phyloP scores from a whole-genome alignment of 2,113 vertebrate species.

The Mohoua ochrocephala region DNA sequence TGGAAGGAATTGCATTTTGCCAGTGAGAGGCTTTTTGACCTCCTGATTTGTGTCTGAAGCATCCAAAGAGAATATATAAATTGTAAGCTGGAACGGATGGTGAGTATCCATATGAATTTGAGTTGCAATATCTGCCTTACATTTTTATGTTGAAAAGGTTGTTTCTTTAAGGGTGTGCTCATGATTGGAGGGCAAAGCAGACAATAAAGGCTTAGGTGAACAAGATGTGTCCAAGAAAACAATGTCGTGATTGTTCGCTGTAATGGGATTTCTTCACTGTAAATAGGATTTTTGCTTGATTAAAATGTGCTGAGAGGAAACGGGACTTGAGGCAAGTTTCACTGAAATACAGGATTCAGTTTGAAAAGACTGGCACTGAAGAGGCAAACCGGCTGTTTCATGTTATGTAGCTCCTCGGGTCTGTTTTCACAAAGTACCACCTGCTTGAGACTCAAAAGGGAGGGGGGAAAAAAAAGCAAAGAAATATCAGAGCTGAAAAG shows the following conservation, averaged over 20 bases:
- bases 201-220: neutral
- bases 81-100: neutral
- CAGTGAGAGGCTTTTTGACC: neutral
- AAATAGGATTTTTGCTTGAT: slow-evolving; percentile 14
- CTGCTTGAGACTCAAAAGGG: neutral
- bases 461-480: neutral
- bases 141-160: neutral
- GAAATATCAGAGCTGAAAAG: neutral
- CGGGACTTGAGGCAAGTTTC: neutral
- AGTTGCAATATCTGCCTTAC: neutral
- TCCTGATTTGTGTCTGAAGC: neutral
- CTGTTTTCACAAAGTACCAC: slow-evolving; percentile 26
- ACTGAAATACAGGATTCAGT: neutral
- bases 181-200: neutral
- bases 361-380: neutral
- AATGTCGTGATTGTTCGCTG: neutral
- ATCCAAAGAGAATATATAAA: neutral
- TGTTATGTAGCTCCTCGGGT: neutral
- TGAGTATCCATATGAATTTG: neutral
- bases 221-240: neutral
- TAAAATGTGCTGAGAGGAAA: neutral
- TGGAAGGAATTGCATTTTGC: neutral
- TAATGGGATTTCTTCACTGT: neutral
- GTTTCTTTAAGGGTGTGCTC: neutral
- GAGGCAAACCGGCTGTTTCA: neutral